These are phyloP conservation scores for Mobula hypostoma DNA, from an alignment of 2,113 vertebrate species.

Conservation along the genomic window DNA sequence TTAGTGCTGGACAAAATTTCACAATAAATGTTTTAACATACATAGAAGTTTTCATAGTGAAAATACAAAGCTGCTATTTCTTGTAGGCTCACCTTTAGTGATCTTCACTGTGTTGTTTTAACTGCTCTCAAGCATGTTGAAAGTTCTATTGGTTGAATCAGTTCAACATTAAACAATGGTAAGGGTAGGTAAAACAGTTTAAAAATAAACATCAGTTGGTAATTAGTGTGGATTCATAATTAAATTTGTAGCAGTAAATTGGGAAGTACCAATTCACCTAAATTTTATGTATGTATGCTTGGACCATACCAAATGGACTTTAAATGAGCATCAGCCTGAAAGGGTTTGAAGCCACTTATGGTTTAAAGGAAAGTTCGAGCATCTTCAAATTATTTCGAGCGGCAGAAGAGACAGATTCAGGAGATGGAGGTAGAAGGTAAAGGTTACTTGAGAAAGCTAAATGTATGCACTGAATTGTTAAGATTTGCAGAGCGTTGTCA, in stretches of 20 bases:
- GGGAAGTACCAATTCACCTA: neutral
- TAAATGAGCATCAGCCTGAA: neutral
- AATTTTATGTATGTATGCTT: neutral
- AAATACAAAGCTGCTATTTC: neutral
- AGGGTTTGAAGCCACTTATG: neutral
- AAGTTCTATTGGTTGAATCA: neutral
- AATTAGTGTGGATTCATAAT: neutral
- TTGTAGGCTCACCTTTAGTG: neutral
- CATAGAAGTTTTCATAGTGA: neutral
- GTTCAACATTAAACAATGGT: neutral
- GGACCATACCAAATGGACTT: neutral
- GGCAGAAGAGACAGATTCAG: neutral
- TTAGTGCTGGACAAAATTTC: conserved; percentile 3
- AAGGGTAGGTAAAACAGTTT: neutral
- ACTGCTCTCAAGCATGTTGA: neutral
- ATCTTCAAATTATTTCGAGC: neutral
- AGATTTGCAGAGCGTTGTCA: neutral
- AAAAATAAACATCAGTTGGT: neutral
- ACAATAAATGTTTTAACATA: neutral
- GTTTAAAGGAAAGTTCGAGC: neutral
- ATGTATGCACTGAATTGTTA: neutral
- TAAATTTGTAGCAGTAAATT: neutral
- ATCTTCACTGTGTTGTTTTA: neutral
- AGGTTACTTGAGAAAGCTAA: neutral
- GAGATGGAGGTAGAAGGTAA: neutral